Percentiles rank a stretch among this genome's conserved stretches.
These are phyloP conservation scores for Elysia crispata DNA, from an alignment of 2,888 invertebrate species.

Conservation along the genomic window DNA sequence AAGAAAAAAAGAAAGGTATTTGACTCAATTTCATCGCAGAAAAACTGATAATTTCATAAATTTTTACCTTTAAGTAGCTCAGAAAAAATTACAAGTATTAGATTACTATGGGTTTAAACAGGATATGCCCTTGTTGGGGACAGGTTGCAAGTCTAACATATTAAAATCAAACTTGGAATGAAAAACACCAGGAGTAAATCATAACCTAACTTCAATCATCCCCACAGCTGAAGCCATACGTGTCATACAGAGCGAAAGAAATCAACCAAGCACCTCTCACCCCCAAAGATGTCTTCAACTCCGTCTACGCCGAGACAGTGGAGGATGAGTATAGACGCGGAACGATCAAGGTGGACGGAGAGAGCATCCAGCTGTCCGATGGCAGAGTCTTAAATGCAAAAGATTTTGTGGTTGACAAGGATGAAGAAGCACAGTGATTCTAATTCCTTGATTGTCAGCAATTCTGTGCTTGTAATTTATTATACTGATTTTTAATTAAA, in stretches of 20 bases:
- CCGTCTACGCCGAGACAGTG: conserved; percentile 88
- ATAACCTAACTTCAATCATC: conserved; percentile 40
- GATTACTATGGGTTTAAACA: too few species aligned
- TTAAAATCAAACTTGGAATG: too few species aligned
- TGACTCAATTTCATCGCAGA: too few species aligned
- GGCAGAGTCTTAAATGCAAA: conserved; percentile 21
- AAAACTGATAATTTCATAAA: too few species aligned
- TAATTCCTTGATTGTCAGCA: neutral
- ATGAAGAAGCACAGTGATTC: neutral
- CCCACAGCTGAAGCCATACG: conserved; percentile 91
- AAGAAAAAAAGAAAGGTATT: too few species aligned
- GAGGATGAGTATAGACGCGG: conserved; percentile 85
- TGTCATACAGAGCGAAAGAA: conserved; percentile 89
- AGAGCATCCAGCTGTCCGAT: conserved; percentile 40
- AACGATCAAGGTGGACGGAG: conserved; percentile 76
- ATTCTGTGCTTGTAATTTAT: neutral
- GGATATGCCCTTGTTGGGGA: too few species aligned
- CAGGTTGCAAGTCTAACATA: too few species aligned
- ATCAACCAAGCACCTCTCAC: conserved; percentile 90
- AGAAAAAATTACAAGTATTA: too few species aligned
- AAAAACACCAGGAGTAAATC: too few species aligned
- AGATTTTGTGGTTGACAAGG: too few species aligned
- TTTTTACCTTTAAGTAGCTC: too few species aligned
- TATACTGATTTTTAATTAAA: too few species aligned
- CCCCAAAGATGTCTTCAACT: conserved; percentile 86